Conservation (phyloP, 2,797 vertebrate genomes). For the Meriones psammophilus region DNA sequence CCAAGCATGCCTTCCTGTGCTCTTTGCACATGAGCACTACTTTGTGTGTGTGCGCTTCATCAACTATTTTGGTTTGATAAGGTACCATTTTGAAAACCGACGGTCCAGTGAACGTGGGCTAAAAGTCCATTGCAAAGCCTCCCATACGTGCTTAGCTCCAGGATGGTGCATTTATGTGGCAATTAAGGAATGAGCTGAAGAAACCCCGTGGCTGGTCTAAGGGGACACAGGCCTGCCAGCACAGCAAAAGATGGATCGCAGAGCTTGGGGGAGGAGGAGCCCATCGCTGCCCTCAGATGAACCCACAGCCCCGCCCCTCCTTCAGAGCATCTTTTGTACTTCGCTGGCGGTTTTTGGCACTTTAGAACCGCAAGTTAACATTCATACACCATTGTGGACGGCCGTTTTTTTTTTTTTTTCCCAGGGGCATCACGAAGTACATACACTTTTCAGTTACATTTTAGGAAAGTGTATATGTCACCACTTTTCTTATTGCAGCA, state of each 20-base stretch:
- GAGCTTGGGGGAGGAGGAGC: background rate
- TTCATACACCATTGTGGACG: background rate
- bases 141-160: background rate
- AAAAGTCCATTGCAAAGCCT: constrained; percentile 37
- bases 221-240: background rate
- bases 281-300: background rate
- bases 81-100: background rate
- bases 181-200: background rate
- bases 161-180: background rate
- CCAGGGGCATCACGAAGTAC: background rate
- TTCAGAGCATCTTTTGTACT: background rate
- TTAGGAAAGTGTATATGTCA: background rate
- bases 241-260: background rate
- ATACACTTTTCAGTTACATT: background rate
- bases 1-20: background rate
- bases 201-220: background rate
- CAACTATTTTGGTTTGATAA: background rate
- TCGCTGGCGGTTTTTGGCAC: background rate
- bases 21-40: background rate
- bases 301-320: background rate
- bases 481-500: background rate
- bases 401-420: background rate
- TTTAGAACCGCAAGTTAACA: background rate
- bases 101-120: background rate
- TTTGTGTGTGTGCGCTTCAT: background rate